Percentiles rank a stretch among this genome's conserved stretches.
These are phyloP conservation scores for Hydropsyche betteni DNA, from an alignment of 2,888 invertebrate species.

Conservation along the genomic window DNA sequence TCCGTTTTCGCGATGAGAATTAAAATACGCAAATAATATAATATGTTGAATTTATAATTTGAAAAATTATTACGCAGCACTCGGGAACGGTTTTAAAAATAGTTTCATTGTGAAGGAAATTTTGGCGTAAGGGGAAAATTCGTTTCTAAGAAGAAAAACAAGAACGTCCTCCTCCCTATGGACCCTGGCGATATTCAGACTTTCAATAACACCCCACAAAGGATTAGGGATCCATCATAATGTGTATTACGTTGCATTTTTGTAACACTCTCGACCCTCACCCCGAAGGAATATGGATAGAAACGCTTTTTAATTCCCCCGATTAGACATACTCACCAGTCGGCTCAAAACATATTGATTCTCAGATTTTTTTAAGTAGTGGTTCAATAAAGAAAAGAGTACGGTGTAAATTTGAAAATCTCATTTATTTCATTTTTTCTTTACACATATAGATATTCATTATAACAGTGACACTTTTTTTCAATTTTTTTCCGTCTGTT, in stretches of 20 bases:
- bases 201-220: conserved; percentile 35
- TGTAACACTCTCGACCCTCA: conserved; percentile 5
- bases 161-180: conserved; percentile 3
- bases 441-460: conserved; percentile 49
- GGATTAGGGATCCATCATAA: conserved; percentile 45
- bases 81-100: neutral
- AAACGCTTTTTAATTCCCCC: conserved; percentile 30
- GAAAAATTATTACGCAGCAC: neutral
- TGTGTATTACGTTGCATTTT: conserved; percentile 50
- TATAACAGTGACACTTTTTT: conserved; percentile 47
- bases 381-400: no score
- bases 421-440: conserved; percentile 42
- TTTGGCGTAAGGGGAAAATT: neutral
- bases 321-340: conserved; percentile 19
- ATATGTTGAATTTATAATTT: neutral
- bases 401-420: conserved; percentile 29
- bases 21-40: no score
- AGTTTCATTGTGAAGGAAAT: conserved; percentile 13
- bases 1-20: no score
- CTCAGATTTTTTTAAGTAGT: neutral
- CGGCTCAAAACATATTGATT: conserved; percentile 16
- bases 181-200: conserved; percentile 25
- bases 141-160: conserved; percentile 22
- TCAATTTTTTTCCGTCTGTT: conserved; percentile 25
- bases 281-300: neutral